These are phyloP conservation scores for Drosophila subsilvestris DNA, from an alignment of 2,888 invertebrate species.

Conservation along the genomic window DNA sequence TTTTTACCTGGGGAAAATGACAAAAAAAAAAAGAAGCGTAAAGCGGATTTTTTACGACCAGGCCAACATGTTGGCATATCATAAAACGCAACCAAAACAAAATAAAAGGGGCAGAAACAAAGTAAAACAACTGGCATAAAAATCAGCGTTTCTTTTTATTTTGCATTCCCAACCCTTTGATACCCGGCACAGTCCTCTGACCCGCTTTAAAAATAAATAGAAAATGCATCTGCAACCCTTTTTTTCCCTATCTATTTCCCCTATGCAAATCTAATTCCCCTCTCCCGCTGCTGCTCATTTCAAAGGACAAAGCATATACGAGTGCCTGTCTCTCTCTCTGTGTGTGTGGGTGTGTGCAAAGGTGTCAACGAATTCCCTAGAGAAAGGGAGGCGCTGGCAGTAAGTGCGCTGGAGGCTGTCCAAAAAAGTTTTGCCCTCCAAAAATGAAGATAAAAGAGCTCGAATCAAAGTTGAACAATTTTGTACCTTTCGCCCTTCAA, in stretches of 20 bases:
- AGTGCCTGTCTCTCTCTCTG: neutral
- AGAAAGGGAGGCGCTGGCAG: neutral
- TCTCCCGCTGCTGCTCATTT: slow-evolving; percentile 17
- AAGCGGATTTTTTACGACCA: slow-evolving; percentile 54
- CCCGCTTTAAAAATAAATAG: too few species aligned
- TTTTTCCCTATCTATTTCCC: slow-evolving; percentile 12
- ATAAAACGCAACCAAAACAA: slow-evolving; percentile 45
- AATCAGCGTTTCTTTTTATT: slow-evolving; percentile 13
- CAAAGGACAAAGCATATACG: neutral
- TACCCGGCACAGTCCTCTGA: neutral
- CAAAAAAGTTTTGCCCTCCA: slow-evolving; percentile 33
- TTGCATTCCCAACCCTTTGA: slow-evolving; percentile 51
- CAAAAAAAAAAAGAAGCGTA: slow-evolving; percentile 4
- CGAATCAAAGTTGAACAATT: slow-evolving; percentile 8
- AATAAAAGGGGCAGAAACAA: slow-evolving; percentile 1
- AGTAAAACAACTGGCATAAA: slow-evolving; percentile 10
- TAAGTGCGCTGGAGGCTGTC: neutral
- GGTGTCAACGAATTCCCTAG: slow-evolving; percentile 34
- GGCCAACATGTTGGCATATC: slow-evolving; percentile 42
- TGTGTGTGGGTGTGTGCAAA: slow-evolving; percentile 6
- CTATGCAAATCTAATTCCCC: slow-evolving; percentile 30
- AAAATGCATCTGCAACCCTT: slow-evolving; percentile 48
- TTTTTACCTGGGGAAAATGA: slow-evolving; percentile 22
- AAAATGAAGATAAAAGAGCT: slow-evolving; percentile 23
- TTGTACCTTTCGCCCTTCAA: neutral